Conservation (phyloP, 2,888 invertebrate genomes). For the Pollenia labialis region DNA sequence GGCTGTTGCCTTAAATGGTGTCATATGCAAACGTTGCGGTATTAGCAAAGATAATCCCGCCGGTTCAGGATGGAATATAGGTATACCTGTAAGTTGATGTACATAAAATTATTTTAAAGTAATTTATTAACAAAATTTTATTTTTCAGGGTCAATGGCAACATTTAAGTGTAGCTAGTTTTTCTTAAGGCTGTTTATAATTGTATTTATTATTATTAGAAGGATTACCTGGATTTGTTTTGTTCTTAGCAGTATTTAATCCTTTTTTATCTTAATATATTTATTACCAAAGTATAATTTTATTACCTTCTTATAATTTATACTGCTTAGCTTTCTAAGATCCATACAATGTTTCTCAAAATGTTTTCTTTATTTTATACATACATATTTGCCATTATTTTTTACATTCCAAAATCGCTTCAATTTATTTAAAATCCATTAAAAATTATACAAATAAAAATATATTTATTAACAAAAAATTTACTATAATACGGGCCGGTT, state of each 20-base stretch:
- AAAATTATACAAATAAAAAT: not conserved
- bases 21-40: constrained; percentile 89
- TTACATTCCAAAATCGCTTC: constrained; percentile 41
- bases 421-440: not conserved
- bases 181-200: constrained; percentile 65
- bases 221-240: not conserved
- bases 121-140: constrained; percentile 44
- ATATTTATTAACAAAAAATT: not conserved
- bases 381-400: constrained; percentile 4
- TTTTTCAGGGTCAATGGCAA: constrained; percentile 86
- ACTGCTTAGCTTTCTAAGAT: constrained; percentile 48
- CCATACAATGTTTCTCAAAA: not conserved
- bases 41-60: constrained; percentile 89
- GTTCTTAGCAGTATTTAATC: not conserved
- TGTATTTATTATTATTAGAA: constrained; percentile 17
- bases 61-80: constrained; percentile 91
- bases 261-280: not conserved
- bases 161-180: constrained; percentile 83
- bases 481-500: too few species aligned
- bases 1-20: constrained; percentile 90
- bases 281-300: not conserved
- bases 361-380: constrained; percentile 20
- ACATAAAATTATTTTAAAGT: not conserved
- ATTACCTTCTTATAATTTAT: constrained; percentile 25
- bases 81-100: constrained; percentile 84